Evolutionary conservation across 1,140 invertebrate species (phyloP), one percentile per base, ranked within the genome.

Genomic region (Elymnias hypermnestra): DNA sequence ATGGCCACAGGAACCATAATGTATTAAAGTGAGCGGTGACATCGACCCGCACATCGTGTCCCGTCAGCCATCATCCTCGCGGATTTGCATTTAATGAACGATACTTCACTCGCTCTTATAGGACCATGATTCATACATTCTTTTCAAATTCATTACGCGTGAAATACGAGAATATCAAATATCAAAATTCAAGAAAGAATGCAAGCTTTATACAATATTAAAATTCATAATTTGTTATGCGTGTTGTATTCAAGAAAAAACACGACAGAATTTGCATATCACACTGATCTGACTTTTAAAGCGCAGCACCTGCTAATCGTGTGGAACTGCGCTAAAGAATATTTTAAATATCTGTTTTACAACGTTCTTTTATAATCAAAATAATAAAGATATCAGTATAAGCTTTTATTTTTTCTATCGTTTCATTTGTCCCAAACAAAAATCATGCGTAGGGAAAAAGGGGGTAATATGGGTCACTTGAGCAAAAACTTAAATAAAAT

Each of bases 11-110:
- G n/a, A n/a, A n/a, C n/a, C n/a, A n/a, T n/a, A 25, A 25, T 8
- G 23, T 8, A 25, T 25, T 25, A 25, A 25, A 29, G 26, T 13
- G 1, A n/a, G n/a, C 9, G 26, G 26, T 29, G 53, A 40, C 49
- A 44, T 53, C 53, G 51, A 48, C 48, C 41, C 23, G 25, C 23
- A 9, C 2, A 1, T 26, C 23, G 23, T 2, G 23, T 9, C 1
- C 23, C 3, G 5, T n/a, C 8, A 3, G 8, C 26, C 3, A 5
- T 12, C 3, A 13, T 12, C 26, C 26, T 6, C 1, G 26, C 7
- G 9, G 26, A 29, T 29, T 29, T 29, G 26, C 26, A 29, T 29
- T 9, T 6, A 4, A 28, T 28, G 4, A n/a, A 5, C 25, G 2
- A 22, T 22, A 22, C 21, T 2, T 22, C 2, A 22, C 21, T 22